Percentiles rank a stretch among this genome's conserved stretches.
phyloP scores from a whole-genome alignment of 2,888 invertebrate species.

The Stenolophus ochropezus region DNA sequence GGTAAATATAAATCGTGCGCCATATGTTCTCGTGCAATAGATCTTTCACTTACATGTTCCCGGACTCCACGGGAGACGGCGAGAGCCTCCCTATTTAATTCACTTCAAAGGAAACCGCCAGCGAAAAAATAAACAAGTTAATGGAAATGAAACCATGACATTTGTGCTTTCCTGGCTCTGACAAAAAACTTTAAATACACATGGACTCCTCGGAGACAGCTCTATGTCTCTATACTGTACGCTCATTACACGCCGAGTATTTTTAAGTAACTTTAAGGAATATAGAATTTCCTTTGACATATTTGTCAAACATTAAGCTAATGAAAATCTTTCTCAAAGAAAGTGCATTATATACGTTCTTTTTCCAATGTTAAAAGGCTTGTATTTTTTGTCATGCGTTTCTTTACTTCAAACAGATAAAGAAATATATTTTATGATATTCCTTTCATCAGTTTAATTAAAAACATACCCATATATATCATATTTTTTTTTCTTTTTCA shows the following conservation, averaged over 20 bases:
- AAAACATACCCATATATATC: too few species aligned
- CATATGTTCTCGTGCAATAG: constrained; percentile 52
- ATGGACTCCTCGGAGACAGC: background rate
- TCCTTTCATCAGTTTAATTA: background rate
- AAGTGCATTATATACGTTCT: background rate
- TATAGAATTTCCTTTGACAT: constrained; percentile 28
- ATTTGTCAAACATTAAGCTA: constrained; percentile 21
- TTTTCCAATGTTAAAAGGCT: background rate
- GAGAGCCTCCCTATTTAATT: constrained; percentile 56
- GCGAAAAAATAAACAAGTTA: constrained; percentile 56
- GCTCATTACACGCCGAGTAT: background rate
- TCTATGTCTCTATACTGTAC: background rate
- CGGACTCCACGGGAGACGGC: constrained; percentile 14
- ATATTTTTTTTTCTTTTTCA: too few species aligned
- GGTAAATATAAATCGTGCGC: constrained; percentile 30
- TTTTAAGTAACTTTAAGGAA: constrained; percentile 7
- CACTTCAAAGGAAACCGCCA: constrained; percentile 49
- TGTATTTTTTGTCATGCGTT: background rate
- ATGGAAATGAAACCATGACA: constrained; percentile 57
- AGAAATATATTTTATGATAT: background rate
- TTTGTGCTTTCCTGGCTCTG: constrained; percentile 47
- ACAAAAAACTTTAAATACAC: constrained; percentile 48
- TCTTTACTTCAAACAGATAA: background rate
- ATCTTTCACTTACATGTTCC: constrained; percentile 50
- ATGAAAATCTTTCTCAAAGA: background rate